Evolutionary conservation across 1,140 invertebrate species (phyloP).

Genomic region (Euborellia annulipes): DNA sequence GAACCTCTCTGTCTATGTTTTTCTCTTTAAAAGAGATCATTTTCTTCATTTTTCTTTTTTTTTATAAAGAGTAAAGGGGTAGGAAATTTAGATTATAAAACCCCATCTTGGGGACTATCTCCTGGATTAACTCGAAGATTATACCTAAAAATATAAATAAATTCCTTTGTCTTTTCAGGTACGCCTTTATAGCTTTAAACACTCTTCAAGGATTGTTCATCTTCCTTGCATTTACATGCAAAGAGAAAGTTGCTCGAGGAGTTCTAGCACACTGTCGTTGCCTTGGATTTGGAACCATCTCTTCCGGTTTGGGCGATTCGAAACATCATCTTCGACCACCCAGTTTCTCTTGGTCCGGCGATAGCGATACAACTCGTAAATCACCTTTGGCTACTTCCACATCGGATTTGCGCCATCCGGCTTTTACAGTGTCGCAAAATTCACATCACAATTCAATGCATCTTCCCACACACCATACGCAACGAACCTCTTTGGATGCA

Average conservation of each 20-base stretch:
- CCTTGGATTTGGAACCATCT: conserved; percentile 8
- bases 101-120: background rate
- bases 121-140: background rate
- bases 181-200: conserved; percentile 37
- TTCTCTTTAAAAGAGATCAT: no score
- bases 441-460: no score
- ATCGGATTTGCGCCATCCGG: no score
- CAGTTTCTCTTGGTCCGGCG: conserved; percentile 19
- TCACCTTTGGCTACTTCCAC: no score
- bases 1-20: no score
- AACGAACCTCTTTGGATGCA: no score
- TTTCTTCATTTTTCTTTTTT: no score
- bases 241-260: conserved; percentile 22
- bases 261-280: conserved; percentile 8
- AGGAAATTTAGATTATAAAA: no score
- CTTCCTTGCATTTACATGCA: conserved; percentile 39
- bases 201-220: conserved; percentile 41
- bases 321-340: conserved; percentile 11
- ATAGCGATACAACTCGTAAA: background rate
- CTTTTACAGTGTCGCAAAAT: no score
- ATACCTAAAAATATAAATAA: conserved; percentile 1
- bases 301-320: conserved; percentile 1
- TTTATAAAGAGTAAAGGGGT: no score
- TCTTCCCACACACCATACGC: no score
- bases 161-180: conserved; percentile 21